These are phyloP conservation scores for Danio albolineatus DNA, from an alignment of 2,797 vertebrate genomes.

Conservation along the genomic window DNA sequence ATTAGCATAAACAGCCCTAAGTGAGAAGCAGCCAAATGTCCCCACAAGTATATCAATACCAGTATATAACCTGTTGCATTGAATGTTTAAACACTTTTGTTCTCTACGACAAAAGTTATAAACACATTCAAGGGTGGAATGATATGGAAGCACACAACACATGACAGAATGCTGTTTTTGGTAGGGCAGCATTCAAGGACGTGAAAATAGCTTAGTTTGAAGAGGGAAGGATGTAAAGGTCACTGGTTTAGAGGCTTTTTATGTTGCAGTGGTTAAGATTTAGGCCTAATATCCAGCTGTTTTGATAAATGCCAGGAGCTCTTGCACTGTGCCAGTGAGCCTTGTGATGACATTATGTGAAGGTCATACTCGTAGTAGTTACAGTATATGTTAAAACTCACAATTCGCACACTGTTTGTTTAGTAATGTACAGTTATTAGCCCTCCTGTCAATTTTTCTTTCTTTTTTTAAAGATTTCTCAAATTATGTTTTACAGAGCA, in stretches of 20 bases:
- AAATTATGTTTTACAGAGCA: too few species aligned
- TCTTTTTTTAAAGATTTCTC: too few species aligned
- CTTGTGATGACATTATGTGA: not conserved
- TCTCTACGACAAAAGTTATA: not conserved
- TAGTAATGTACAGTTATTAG: not conserved
- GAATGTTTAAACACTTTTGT: not conserved
- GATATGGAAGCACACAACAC: not conserved
- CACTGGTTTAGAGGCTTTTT: not conserved
- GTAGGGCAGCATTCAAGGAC: not conserved
- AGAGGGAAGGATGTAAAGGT: slow-evolving; percentile 18
- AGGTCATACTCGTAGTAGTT: not conserved
- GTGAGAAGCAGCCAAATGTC: too few species aligned
- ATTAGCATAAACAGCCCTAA: too few species aligned
- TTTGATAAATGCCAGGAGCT: not conserved
- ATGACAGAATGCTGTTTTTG: not conserved
- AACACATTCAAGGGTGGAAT: not conserved
- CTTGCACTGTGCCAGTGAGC: not conserved
- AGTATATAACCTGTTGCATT: too few species aligned
- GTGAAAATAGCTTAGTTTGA: slow-evolving; percentile 15
- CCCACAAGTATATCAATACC: too few species aligned
- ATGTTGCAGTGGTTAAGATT: slow-evolving; percentile 15
- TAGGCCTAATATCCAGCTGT: not conserved
- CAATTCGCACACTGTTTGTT: not conserved
- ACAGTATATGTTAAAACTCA: not conserved
- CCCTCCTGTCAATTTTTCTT: too few species aligned